Conservation (phyloP, 2,113 vertebrate genomes). For the Periophthalmus modestus region DNA sequence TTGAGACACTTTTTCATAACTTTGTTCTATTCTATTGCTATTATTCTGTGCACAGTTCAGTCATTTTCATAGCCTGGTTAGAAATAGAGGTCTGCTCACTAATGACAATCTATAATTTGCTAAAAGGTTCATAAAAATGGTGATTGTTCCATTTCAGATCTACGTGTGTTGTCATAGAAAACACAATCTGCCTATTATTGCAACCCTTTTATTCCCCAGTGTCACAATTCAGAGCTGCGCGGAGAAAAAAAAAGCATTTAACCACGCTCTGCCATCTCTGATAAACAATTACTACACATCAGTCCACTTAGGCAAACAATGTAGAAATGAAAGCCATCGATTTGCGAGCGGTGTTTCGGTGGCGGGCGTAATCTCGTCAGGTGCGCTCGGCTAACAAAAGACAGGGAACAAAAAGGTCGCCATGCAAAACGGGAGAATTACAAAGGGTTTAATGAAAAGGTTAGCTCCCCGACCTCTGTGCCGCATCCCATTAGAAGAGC, state of each 20-base stretch:
- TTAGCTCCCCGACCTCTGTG: slow-evolving; percentile 4
- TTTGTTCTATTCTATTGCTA: no score
- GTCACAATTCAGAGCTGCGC: slow-evolving; percentile 37
- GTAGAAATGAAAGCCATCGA: slow-evolving; percentile 32
- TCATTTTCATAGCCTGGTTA: no score
- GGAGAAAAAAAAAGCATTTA: slow-evolving; percentile 36
- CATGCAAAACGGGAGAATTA: not conserved
- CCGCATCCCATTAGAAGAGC: slow-evolving; percentile 5
- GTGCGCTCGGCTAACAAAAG: not conserved
- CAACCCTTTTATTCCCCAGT: slow-evolving; percentile 10
- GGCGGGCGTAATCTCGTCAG: slow-evolving; percentile 1
- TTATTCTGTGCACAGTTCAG: no score
- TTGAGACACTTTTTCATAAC: no score
- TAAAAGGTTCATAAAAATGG: not conserved
- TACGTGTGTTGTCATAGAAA: not conserved
- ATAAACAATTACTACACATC: slow-evolving; percentile 45
- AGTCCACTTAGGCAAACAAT: slow-evolving; percentile 35
- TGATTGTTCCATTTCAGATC: not conserved
- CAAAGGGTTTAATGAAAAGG: slow-evolving; percentile 13
- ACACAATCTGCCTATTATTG: not conserved
- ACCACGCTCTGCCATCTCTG: slow-evolving; percentile 29
- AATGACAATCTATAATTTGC: not conserved
- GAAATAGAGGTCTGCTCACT: no score
- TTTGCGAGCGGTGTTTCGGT: slow-evolving; percentile 24
- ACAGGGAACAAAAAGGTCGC: not conserved